Evolutionary conservation across 1,140 invertebrate genomes (phyloP), one percentile per base, ranked within the genome.

Genomic region (Drosophila parvula): DNA sequence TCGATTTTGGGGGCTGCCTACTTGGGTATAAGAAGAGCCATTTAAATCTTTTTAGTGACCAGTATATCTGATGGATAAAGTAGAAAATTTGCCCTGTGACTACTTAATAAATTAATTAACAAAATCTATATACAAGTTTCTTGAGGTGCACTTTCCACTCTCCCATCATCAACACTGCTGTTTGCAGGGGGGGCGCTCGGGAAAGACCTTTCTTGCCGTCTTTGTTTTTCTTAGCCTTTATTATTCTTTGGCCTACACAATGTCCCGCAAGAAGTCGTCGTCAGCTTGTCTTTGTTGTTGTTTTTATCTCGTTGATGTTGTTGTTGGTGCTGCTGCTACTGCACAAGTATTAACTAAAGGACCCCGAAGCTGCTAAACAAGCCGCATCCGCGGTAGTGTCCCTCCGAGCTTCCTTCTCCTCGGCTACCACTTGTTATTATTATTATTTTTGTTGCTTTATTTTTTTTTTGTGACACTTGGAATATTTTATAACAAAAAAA

Each of bases 401-500:
- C 16, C 62, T 14, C 34, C 34, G 34, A 7, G 28, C 4, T 14
- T 18, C 27, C 62, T 6, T 14, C 16, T 32, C 32, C 43, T 14
- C 6, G 22, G 40, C 51, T 32, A 41, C 53, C 70, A 65, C 73
- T 76, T 58, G 62, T 62, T 81, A 55, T 76, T 59, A 64, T 70
- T 81, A 64, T 70, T 81, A 67, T 82, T 82, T 88, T 77, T 44
- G 63, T 74, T 78, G 60, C 63, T 86, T 83, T 86, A 62, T 69
- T 78, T 78, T 68, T 68, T 78, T 69, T 88, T 63, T 67, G 79
- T 55, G 62, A 81, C 83, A 79, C 83, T 83, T 64, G 83, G 83
- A 88, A 88, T 88, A 86, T 89, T 88, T 88, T 88, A 89, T 89
- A 88, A 88, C 76, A 89, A 88, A 77, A 83, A 88, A 77, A 83